phyloP scores from a whole-genome alignment of 2,888 invertebrate species.

The Agapetus fuscipes region DNA sequence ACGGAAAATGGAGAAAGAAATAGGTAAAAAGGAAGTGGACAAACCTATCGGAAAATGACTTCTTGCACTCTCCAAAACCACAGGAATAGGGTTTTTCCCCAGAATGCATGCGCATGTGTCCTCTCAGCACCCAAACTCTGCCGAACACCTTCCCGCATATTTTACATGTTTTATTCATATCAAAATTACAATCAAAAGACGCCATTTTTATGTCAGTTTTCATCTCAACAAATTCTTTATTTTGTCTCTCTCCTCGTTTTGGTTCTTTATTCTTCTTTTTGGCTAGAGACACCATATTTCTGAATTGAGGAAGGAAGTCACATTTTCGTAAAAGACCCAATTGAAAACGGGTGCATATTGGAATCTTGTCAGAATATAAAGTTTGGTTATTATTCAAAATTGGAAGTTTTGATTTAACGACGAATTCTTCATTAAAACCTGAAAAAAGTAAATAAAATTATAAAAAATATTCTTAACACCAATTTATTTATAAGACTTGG shows the following conservation, averaged over 20 bases:
- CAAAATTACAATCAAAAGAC: not conserved
- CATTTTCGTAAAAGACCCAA: slow-evolving; percentile 37
- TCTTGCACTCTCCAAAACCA: slow-evolving; percentile 48
- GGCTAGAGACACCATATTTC: not conserved
- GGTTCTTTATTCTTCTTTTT: not conserved
- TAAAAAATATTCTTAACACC: too few species aligned
- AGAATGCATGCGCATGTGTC: slow-evolving; percentile 57
- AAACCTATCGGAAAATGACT: slow-evolving; percentile 59
- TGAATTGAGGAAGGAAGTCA: slow-evolving; percentile 31
- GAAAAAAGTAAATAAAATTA: too few species aligned
- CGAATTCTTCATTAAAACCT: too few species aligned
- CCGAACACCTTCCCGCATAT: slow-evolving; percentile 56
- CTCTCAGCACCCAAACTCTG: slow-evolving; percentile 60
- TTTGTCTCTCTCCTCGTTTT: not conserved
- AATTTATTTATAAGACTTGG: too few species aligned
- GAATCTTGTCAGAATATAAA: slow-evolving; percentile 38
- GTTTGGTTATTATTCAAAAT: slow-evolving; percentile 28
- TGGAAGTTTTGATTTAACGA: too few species aligned
- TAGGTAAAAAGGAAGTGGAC: too few species aligned
- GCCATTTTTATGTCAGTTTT: not conserved
- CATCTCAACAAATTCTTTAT: not conserved
- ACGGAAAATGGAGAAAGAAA: too few species aligned
- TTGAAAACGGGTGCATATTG: slow-evolving; percentile 38
- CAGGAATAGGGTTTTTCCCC: slow-evolving; percentile 62
- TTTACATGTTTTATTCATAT: not conserved